A percentile compares a stretch with the other conserved stretches of the same genome.
Evolutionary conservation across 2,797 vertebrate genomes (phyloP).

Genomic region (Tragopan temminckii): DNA sequence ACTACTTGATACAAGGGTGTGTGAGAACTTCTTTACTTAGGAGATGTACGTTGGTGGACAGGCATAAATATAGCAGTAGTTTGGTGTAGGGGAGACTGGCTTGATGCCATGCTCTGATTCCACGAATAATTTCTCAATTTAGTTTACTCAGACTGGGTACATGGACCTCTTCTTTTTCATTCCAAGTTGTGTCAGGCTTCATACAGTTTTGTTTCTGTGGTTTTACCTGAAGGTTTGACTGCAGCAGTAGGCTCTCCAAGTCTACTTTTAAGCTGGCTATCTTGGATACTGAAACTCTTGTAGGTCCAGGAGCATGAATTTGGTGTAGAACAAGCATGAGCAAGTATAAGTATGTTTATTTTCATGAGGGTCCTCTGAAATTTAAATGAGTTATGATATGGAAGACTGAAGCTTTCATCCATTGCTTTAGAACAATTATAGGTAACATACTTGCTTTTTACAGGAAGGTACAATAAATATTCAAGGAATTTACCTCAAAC

Average conservation of each 20-base stretch:
- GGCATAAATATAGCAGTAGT: too few species aligned
- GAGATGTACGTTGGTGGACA: accelerated
- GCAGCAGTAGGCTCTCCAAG: background rate
- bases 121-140: background rate
- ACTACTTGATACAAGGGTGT: background rate
- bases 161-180: background rate
- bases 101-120: background rate
- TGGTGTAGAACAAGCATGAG: background rate
- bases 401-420: background rate
- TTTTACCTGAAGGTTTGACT: background rate
- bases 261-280: background rate
- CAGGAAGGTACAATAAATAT: conserved; percentile 98
- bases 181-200: background rate
- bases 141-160: background rate
- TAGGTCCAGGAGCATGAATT: accelerated
- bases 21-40: background rate
- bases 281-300: background rate
- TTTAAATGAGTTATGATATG: background rate
- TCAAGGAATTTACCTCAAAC: conserved; percentile 95
- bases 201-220: background rate
- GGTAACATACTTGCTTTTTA: background rate
- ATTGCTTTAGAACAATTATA: background rate
- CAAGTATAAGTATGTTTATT: background rate
- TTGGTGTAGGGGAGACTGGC: background rate
- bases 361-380: background rate